Evolutionary conservation across 2,797 vertebrate species (phyloP).

Genomic region (Centropyge bicolor): DNA sequence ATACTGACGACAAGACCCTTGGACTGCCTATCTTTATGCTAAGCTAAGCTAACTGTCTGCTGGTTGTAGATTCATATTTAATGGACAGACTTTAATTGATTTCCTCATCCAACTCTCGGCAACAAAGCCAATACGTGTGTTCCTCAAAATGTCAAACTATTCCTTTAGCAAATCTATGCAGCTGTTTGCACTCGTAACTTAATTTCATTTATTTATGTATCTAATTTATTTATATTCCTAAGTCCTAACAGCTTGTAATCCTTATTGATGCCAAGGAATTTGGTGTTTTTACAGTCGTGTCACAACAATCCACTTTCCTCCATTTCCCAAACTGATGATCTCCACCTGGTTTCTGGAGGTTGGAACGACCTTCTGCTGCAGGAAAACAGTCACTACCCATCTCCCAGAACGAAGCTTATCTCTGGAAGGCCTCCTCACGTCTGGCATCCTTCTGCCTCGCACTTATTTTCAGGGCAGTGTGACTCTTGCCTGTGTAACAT

Average conservation of each 20-base stretch:
- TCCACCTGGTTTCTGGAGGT: constrained; percentile 22
- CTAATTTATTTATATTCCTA: background rate
- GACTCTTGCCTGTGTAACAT: background rate
- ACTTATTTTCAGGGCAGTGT: background rate
- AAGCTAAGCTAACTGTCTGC: background rate
- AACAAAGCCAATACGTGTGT: background rate
- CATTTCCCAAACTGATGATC: background rate
- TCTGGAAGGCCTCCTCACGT: background rate
- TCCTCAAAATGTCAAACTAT: background rate
- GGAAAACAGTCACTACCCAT: constrained; percentile 18
- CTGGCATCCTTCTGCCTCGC: background rate
- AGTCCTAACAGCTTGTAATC: background rate
- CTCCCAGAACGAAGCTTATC: constrained; percentile 1
- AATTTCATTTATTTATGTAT: background rate
- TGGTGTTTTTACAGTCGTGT: background rate
- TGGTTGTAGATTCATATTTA: background rate
- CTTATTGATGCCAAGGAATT: background rate
- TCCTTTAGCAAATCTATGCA: background rate
- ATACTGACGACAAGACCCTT: too few species aligned
- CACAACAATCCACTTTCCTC: background rate
- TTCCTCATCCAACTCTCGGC: background rate
- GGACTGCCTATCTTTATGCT: background rate
- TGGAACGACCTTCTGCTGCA: background rate
- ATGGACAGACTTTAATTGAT: background rate
- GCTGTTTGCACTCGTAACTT: too few species aligned